Evolutionary conservation across 2,797 vertebrate genomes (phyloP).

Genomic region (Acipenser ruthenus): DNA sequence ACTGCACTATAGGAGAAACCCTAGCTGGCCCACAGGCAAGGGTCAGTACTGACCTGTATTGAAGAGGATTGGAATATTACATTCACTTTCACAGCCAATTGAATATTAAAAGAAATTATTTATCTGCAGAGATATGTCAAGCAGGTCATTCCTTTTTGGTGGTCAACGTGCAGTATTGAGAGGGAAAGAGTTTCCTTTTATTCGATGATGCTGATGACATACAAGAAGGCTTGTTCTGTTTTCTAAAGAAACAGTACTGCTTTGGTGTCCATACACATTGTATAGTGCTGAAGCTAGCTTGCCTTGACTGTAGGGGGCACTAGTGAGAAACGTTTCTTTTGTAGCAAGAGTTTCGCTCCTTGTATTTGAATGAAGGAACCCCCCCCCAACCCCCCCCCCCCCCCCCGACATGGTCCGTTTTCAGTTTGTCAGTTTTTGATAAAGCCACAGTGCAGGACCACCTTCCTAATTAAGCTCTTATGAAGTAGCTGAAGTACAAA

Average conservation of each 20-base stretch:
- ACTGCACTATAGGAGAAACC: slow-evolving; percentile 61
- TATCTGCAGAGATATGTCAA: slow-evolving; percentile 38
- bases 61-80: slow-evolving; percentile 36
- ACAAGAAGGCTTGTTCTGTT: slow-evolving; percentile 32
- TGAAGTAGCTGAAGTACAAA: slow-evolving; percentile 46
- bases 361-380: slow-evolving; percentile 43
- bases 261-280: slow-evolving; percentile 30
- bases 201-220: slow-evolving; percentile 24
- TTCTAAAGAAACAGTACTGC: slow-evolving; percentile 26
- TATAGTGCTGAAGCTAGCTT: slow-evolving; percentile 37
- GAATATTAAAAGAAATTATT: slow-evolving; percentile 56
- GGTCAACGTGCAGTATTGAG: slow-evolving; percentile 56
- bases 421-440: slow-evolving; percentile 39
- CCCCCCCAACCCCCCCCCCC: slow-evolving; percentile 20
- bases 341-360: slow-evolving; percentile 26
- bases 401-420: slow-evolving; percentile 32
- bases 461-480: slow-evolving; percentile 44
- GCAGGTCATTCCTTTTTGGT: slow-evolving; percentile 42
- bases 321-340: slow-evolving; percentile 37
- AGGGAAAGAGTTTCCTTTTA: slow-evolving; percentile 36
- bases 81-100: slow-evolving; percentile 49
- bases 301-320: slow-evolving; percentile 37
- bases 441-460: slow-evolving; percentile 46
- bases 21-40: slow-evolving; percentile 52
- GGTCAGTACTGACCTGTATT: slow-evolving; percentile 51